Evolutionary conservation across 2,888 invertebrate species (phyloP).

Genomic region (Perizoma affinitatum): DNA sequence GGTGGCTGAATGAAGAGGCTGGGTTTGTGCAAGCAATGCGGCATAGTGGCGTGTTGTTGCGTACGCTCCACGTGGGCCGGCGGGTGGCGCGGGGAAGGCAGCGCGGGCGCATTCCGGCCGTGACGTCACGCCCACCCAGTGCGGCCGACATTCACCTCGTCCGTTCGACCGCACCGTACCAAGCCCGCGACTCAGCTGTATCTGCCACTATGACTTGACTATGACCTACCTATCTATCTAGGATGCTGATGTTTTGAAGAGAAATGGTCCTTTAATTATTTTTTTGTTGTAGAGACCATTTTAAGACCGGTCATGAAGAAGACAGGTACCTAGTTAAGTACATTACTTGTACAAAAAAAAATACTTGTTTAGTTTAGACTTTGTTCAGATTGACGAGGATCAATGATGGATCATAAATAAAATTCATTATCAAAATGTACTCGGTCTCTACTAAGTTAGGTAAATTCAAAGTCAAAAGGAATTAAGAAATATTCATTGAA

Average conservation of each 20-base stretch:
- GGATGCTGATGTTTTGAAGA: constrained; percentile 54
- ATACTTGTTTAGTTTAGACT: too few relatives aligned
- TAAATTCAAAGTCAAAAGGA: too few relatives aligned
- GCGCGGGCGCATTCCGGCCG: constrained; percentile 79
- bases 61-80: constrained; percentile 73
- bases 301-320: too few relatives aligned
- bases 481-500: too few relatives aligned
- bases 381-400: too few relatives aligned
- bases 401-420: too few relatives aligned
- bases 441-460: too few relatives aligned
- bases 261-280: constrained; percentile 26
- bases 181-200: constrained; percentile 56
- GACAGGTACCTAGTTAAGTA: too few relatives aligned
- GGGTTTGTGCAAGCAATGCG: constrained; percentile 47
- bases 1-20: constrained; percentile 65
- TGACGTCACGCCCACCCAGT: constrained; percentile 84
- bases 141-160: constrained; percentile 78
- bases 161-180: constrained; percentile 54
- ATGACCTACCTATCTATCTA: constrained; percentile 53
- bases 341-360: too few relatives aligned
- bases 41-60: constrained; percentile 55
- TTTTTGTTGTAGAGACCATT: not conserved
- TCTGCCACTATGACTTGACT: constrained; percentile 64
- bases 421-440: too few relatives aligned
- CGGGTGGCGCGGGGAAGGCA: constrained; percentile 49